Evolutionary conservation across 2,113 vertebrate genomes (phyloP).

Genomic region (Ceyx cyanopectus): DNA sequence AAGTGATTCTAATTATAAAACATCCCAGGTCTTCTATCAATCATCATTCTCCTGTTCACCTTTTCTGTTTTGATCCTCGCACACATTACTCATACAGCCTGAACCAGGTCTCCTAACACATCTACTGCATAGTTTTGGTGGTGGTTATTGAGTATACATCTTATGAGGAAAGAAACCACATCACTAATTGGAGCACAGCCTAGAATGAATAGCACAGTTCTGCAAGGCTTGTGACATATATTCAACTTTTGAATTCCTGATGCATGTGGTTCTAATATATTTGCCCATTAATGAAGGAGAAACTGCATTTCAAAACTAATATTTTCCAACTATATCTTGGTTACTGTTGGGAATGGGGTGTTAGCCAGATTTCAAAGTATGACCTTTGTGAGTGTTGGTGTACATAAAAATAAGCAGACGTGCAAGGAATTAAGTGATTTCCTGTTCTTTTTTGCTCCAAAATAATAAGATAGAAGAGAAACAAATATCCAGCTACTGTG

Average conservation of each 20-base stretch:
- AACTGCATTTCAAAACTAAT: background rate
- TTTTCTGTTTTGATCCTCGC: background rate
- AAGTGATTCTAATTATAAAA: slow-evolving; percentile 46
- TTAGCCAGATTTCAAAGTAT: background rate
- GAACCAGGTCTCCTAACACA: background rate
- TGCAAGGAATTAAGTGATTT: background rate
- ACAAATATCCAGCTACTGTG: background rate
- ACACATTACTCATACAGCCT: background rate
- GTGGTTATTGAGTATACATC: background rate
- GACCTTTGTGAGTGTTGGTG: background rate
- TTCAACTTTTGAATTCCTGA: slow-evolving; percentile 1
- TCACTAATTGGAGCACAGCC: background rate
- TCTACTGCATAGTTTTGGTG: accelerated
- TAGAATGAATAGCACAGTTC: background rate
- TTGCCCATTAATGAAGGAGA: slow-evolving; percentile 27
- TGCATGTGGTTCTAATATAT: background rate
- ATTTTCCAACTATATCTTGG: background rate
- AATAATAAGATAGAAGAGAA: background rate
- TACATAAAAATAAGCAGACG: background rate
- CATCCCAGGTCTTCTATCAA: slow-evolving; percentile 26
- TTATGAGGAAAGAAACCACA: background rate
- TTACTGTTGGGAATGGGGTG: background rate
- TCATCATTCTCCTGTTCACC: background rate
- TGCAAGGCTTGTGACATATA: background rate
- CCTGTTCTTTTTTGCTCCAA: background rate